phyloP scores from a whole-genome alignment of 2,888 invertebrate genomes.

The Eutolmus rufibarbis region DNA sequence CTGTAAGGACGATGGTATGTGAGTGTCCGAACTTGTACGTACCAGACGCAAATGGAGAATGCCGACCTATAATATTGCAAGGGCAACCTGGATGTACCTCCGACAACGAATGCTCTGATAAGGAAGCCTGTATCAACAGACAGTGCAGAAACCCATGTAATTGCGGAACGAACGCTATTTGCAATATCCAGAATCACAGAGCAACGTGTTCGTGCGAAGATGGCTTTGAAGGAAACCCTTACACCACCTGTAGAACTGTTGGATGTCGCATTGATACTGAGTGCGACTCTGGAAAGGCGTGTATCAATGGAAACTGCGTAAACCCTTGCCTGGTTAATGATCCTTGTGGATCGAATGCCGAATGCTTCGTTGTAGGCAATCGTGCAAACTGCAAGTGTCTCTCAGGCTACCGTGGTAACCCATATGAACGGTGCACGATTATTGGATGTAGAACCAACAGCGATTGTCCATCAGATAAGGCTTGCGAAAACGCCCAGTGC shows the following conservation, averaged over 20 bases:
- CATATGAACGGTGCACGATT: slow-evolving; percentile 75
- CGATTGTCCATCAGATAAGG: slow-evolving; percentile 85
- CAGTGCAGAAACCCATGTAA: slow-evolving; percentile 87
- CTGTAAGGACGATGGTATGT: slow-evolving; percentile 87
- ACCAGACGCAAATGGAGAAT: slow-evolving; percentile 80
- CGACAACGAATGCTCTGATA: slow-evolving; percentile 79
- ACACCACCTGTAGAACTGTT: slow-evolving; percentile 78
- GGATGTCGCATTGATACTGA: slow-evolving; percentile 85
- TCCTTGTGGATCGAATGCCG: slow-evolving; percentile 82
- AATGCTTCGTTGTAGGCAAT: slow-evolving; percentile 78
- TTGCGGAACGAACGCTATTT: slow-evolving; percentile 84
- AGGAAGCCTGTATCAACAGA: slow-evolving; percentile 85
- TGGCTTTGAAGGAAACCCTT: slow-evolving; percentile 87
- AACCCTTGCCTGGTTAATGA: slow-evolving; percentile 84
- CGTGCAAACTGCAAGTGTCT: slow-evolving; percentile 80
- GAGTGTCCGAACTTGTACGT: slow-evolving; percentile 87
- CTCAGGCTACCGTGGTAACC: slow-evolving; percentile 82
- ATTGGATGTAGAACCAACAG: slow-evolving; percentile 86
- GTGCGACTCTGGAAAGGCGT: slow-evolving; percentile 83
- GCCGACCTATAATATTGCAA: slow-evolving; percentile 71
- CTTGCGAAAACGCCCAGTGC: slow-evolving; percentile 86
- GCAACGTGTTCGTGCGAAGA: slow-evolving; percentile 86
- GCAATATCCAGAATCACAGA: slow-evolving; percentile 81
- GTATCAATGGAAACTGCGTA: slow-evolving; percentile 84
- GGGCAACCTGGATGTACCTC: slow-evolving; percentile 78